phyloP scores from a whole-genome alignment of 2,888 invertebrate genomes.

The Barypeithes pellucidus region DNA sequence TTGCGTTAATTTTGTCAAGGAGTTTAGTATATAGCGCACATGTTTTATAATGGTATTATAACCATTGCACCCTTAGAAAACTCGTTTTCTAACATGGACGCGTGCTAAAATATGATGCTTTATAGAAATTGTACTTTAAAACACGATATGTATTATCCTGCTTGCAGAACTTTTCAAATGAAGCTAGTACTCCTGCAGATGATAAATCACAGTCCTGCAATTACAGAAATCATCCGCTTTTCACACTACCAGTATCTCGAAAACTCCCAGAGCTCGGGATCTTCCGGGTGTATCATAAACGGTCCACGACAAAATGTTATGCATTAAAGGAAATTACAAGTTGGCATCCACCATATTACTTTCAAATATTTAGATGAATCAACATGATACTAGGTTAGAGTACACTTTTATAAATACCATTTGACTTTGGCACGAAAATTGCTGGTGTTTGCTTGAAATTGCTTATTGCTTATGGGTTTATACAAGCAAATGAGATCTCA shows the following conservation, averaged over 20 bases:
- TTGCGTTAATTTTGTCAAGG: too few relatives aligned
- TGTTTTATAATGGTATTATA: too few relatives aligned
- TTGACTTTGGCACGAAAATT: slow-evolving; percentile 32
- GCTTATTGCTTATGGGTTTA: slow-evolving; percentile 25
- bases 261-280: slow-evolving; percentile 33
- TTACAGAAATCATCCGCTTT: background rate
- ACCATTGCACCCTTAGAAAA: too few relatives aligned
- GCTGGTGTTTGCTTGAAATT: slow-evolving; percentile 23
- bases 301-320: slow-evolving; percentile 55
- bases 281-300: slow-evolving; percentile 51
- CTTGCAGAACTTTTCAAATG: too few relatives aligned
- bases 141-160: too few relatives aligned
- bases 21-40: too few relatives aligned
- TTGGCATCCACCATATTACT: slow-evolving; percentile 49
- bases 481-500: background rate
- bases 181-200: too few relatives aligned
- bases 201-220: too few relatives aligned
- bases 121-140: too few relatives aligned
- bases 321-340: slow-evolving; percentile 60
- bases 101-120: too few relatives aligned
- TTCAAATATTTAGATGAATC: slow-evolving; percentile 49
- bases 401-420: slow-evolving; percentile 37
- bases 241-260: slow-evolving; percentile 18
- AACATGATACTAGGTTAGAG: slow-evolving; percentile 31
- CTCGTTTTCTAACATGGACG: too few relatives aligned